These are phyloP conservation scores for Calliopsis andreniformis DNA, from an alignment of 1,140 invertebrate genomes.

Conservation along the genomic window DNA sequence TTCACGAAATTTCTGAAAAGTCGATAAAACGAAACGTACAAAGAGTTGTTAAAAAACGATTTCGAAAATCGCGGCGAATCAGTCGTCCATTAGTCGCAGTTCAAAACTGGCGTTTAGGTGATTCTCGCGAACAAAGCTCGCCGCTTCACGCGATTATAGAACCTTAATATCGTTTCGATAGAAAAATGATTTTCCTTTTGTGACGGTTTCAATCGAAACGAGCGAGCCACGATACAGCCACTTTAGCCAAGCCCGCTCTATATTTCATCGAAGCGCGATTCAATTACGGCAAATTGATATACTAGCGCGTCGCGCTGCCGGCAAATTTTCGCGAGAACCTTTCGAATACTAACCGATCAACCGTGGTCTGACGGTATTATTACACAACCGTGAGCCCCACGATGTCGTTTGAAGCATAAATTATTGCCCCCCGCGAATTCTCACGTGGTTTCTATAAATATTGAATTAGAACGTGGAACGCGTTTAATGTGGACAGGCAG, in stretches of 20 bases:
- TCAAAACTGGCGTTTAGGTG: background rate
- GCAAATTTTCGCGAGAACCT: slow-evolving; percentile 16
- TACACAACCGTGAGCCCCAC: slow-evolving; percentile 13
- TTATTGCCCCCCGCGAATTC: slow-evolving; percentile 46
- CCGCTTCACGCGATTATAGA: background rate
- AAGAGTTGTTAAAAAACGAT: no score
- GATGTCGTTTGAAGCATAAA: slow-evolving; percentile 34
- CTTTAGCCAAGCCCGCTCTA: background rate
- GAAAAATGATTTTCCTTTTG: background rate
- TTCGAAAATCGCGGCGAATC: no score
- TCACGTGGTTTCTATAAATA: slow-evolving; percentile 49
- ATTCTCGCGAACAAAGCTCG: background rate
- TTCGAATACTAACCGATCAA: slow-evolving; percentile 16
- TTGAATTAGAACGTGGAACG: slow-evolving; percentile 27
- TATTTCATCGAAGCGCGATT: slow-evolving; percentile 5
- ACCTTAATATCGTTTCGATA: background rate
- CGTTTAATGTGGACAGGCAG: slow-evolving; percentile 42
- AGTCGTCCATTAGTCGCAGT: no score
- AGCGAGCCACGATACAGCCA: background rate
- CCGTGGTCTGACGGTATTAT: slow-evolving; percentile 11
- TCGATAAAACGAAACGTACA: no score
- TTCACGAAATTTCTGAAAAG: no score
- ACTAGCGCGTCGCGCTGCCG: slow-evolving; percentile 3
- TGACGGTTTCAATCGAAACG: background rate
- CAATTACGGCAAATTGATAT: slow-evolving; percentile 27